Evolutionary conservation across 2,113 vertebrate genomes (phyloP), one percentile per base, ranked within the genome.

Genomic region (Istiophorus platypterus): DNA sequence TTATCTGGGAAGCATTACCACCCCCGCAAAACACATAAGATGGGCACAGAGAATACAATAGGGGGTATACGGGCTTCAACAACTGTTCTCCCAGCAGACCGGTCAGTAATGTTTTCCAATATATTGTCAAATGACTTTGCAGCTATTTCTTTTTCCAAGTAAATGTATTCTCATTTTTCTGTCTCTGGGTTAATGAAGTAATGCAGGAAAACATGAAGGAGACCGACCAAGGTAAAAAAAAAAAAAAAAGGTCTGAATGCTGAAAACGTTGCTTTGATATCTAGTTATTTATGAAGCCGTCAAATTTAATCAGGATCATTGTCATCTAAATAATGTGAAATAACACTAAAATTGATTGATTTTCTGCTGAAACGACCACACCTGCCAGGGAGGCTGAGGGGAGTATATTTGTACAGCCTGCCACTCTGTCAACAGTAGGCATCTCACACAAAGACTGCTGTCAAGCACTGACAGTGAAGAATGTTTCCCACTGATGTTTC

Each of bases 311-410:
- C 63, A 37, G 11, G 63, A 27, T 51, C 67, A 27, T 26, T 34
- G 22, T 54, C 56, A 34, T 85, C 54, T 57, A 75, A 86, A 76
- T 31, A 71, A 80, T 71, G 29, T 37, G 29, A 84, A 81, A 75
- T 34, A 72, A 74, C 64, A 14, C 39, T 20, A 70, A 58, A 70
- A 42, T 65, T 73, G 72, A 86, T 76, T 78, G 69, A 86, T 84
- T 88, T 91, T 78, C 62, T 14, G 6, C 57, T 68, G 31, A 73
- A 85, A 85, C 27, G 68, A 64, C 49, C 31, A 49, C 83, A 88
- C 86, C 85, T 78, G 81, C 58, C 49, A 27, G 31, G 49, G 14
- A 47, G 42, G 51, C 71, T 20, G 42, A 3, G 31, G 74, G 51
- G 65, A 66, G 74, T 0, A 24, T 14, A 52, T 76, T 18, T 72